phyloP scores from a whole-genome alignment of 2,113 vertebrate genomes.

The Riparia riparia region DNA sequence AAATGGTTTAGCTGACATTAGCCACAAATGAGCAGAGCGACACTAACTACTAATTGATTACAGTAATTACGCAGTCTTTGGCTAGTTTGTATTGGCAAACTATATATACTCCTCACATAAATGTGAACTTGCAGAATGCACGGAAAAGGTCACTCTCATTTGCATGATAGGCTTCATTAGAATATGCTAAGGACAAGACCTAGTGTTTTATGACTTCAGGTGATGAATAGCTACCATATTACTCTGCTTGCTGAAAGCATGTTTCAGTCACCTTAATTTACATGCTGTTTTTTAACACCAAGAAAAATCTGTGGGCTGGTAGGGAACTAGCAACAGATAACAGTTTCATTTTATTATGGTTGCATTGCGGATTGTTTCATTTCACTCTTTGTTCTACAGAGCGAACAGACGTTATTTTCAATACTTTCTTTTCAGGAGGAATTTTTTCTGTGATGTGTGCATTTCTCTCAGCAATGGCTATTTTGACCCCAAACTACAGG shows the following conservation, averaged over 20 bases:
- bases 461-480: slow-evolving; percentile 1
- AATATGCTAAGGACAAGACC: slow-evolving; percentile 96
- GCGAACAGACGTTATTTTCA: background rate
- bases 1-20: slow-evolving; percentile 90
- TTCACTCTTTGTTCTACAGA: slow-evolving; percentile 30
- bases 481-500: background rate
- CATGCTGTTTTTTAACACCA: slow-evolving; percentile 84
- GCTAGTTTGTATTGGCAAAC: slow-evolving; percentile 94
- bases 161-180: slow-evolving; percentile 99
- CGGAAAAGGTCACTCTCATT: slow-evolving; percentile 96
- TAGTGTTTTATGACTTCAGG: slow-evolving; percentile 92
- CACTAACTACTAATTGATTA: slow-evolving; percentile 96
- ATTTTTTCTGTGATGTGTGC: background rate
- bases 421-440: background rate
- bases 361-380: slow-evolving; percentile 40
- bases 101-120: slow-evolving; percentile 89
- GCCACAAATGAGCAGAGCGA: slow-evolving; percentile 91
- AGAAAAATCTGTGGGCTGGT: slow-evolving; percentile 81
- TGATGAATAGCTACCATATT: slow-evolving; percentile 96
- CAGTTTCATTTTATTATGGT: slow-evolving; percentile 72
- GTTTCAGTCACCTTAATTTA: slow-evolving; percentile 96
- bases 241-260: slow-evolving; percentile 88
- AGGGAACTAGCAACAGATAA: slow-evolving; percentile 74
- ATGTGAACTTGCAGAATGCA: slow-evolving; percentile 95
- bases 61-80: slow-evolving; percentile 92